phyloP scores from a whole-genome alignment of 1,140 invertebrate genomes.

The Temnothorax curvispinosus region DNA sequence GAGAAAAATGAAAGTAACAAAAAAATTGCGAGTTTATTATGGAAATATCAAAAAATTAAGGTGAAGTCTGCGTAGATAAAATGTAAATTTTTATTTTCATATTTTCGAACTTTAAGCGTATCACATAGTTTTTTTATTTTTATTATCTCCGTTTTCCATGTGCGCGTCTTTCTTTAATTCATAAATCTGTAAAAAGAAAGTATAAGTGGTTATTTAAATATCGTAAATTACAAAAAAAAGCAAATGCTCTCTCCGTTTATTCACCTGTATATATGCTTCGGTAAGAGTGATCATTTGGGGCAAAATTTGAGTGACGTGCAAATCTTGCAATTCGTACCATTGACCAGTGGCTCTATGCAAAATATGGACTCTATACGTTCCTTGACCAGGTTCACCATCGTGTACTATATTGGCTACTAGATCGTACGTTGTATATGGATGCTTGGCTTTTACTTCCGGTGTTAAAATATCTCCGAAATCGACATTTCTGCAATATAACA shows the following conservation, averaged over 20 bases:
- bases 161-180: constrained; percentile 78
- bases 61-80: constrained; percentile 33
- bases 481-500: constrained; percentile 91
- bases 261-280: constrained; percentile 98
- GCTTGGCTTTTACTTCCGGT: constrained; percentile 92
- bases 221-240: constrained; percentile 34
- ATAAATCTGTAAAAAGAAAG: constrained; percentile 79
- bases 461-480: constrained; percentile 99
- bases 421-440: constrained; percentile 96
- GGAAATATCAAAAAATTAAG: constrained; percentile 21
- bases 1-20: not conserved
- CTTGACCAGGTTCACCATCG: constrained; percentile 97
- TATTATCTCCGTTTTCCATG: constrained; percentile 72
- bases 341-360: constrained; percentile 96
- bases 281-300: constrained; percentile 99
- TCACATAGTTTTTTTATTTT: constrained; percentile 59
- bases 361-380: constrained; percentile 98
- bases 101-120: constrained; percentile 50
- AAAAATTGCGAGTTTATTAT: not conserved
- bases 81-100: constrained; percentile 61
- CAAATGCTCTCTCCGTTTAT: not conserved
- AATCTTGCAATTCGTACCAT: constrained; percentile 99
- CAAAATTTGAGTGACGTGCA: constrained; percentile 98
- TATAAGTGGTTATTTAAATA: not conserved
- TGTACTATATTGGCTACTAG: constrained; percentile 99